These are phyloP conservation scores for Bathynomus jamesi DNA, from an alignment of 1,140 invertebrate species.

Conservation along the genomic window DNA sequence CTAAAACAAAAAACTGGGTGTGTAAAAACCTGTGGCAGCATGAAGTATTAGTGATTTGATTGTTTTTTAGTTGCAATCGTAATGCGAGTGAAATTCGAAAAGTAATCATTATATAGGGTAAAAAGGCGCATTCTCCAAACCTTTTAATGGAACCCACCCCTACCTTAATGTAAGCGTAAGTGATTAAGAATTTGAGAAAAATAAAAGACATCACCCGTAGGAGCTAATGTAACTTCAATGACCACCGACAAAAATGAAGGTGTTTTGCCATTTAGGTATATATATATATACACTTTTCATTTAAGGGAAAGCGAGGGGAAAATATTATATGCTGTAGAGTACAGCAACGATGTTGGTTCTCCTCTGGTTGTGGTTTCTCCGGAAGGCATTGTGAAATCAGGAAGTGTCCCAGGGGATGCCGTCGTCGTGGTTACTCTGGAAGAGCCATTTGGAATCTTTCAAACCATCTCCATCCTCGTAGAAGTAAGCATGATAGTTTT, in stretches of 20 bases:
- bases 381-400: slow-evolving; percentile 52
- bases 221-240: not conserved
- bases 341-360: slow-evolving; percentile 20
- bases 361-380: slow-evolving; percentile 50
- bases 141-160: too few species aligned
- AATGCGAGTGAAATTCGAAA: too few species aligned
- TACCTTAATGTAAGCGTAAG: too few species aligned
- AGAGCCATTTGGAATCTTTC: slow-evolving; percentile 53
- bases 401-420: slow-evolving; percentile 52
- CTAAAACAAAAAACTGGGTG: too few species aligned
- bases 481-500: slow-evolving; percentile 39
- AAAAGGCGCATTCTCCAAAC: too few species aligned
- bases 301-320: slow-evolving; percentile 5
- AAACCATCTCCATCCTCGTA: slow-evolving; percentile 45
- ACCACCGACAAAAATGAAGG: not conserved
- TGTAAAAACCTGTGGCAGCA: too few species aligned
- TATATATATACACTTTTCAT: not conserved
- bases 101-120: too few species aligned
- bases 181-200: too few species aligned
- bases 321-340: slow-evolving; percentile 15
- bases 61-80: too few species aligned
- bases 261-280: not conserved
- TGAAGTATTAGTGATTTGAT: too few species aligned
- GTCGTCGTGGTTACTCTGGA: slow-evolving; percentile 52
- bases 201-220: too few species aligned